These are phyloP conservation scores for Sciurus niger DNA, from an alignment of 2,113 vertebrate species.

Conservation along the genomic window DNA sequence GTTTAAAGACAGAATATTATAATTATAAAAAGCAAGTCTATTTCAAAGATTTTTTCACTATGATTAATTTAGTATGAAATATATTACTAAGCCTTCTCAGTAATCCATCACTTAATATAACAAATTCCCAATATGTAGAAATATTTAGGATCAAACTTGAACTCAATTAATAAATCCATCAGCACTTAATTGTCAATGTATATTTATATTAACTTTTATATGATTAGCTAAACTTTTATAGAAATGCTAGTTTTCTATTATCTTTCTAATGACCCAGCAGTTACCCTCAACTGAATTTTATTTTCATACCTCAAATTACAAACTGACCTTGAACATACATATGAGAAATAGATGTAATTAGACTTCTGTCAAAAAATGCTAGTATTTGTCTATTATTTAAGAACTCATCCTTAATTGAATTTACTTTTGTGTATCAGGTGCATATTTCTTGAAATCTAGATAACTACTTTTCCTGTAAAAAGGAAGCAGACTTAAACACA, in stretches of 20 bases:
- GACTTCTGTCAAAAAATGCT: conserved; percentile 34
- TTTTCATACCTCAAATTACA: conserved; percentile 28
- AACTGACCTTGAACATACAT: conserved; percentile 53
- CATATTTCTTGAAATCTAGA: conserved; percentile 19
- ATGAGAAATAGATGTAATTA: conserved; percentile 31
- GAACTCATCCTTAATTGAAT: conserved; percentile 5
- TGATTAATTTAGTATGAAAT: conserved; percentile 65
- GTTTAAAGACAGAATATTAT: conserved; percentile 38
- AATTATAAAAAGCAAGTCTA: conserved; percentile 55
- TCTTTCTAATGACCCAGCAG: conserved; percentile 37
- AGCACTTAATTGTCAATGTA: conserved; percentile 29
- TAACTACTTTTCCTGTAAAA: conserved; percentile 63
- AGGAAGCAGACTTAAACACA: conserved; percentile 71
- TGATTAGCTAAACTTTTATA: conserved; percentile 26
- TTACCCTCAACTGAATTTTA: conserved; percentile 61
- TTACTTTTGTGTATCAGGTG: conserved; percentile 51
- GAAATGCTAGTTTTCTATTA: conserved; percentile 60
- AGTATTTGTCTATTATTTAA: conserved; percentile 64
- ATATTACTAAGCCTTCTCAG: conserved; percentile 54
- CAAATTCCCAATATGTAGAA: conserved; percentile 53
- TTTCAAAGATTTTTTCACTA: conserved; percentile 64
- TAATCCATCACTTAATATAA: conserved; percentile 64
- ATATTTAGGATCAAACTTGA: conserved; percentile 62
- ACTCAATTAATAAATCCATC: conserved; percentile 58
- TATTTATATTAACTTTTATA: conserved; percentile 22